These are phyloP conservation scores for Archips crataeganus DNA, from an alignment of 2,888 invertebrate genomes.

Conservation along the genomic window DNA sequence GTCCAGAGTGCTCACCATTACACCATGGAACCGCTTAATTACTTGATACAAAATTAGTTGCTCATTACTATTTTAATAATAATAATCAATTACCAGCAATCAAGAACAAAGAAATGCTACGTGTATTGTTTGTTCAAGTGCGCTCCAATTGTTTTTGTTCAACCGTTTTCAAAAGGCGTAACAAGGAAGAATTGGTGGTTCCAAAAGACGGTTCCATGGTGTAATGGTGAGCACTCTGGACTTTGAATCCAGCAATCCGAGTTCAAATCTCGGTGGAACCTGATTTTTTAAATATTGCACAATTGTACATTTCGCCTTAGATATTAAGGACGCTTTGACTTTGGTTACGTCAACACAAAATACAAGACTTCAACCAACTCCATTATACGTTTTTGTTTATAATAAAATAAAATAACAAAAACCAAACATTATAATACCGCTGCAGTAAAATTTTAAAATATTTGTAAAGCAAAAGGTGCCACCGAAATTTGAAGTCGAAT, in stretches of 20 bases:
- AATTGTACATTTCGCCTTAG: too few species aligned
- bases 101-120: neutral
- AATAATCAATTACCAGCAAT: neutral
- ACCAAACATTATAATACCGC: too few species aligned
- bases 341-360: too few species aligned
- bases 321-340: too few species aligned
- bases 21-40: slow-evolving; percentile 74
- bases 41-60: neutral
- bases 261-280: slow-evolving; percentile 89
- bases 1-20: slow-evolving; percentile 89
- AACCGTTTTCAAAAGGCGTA: neutral
- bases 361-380: too few species aligned
- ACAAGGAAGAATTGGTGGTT: neutral
- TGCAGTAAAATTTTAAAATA: too few species aligned
- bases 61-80: neutral
- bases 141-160: neutral
- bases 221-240: slow-evolving; percentile 80
- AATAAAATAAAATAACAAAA: too few species aligned
- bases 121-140: neutral
- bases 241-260: slow-evolving; percentile 89
- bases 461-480: too few species aligned
- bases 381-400: too few species aligned
- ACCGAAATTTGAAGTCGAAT: slow-evolving; percentile 93
- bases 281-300: slow-evolving; percentile 48
- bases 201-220: slow-evolving; percentile 27